Evolutionary conservation across 2,113 vertebrate species (phyloP), one percentile per base, ranked within the genome.

Genomic region (Toxotes chatareus): DNA sequence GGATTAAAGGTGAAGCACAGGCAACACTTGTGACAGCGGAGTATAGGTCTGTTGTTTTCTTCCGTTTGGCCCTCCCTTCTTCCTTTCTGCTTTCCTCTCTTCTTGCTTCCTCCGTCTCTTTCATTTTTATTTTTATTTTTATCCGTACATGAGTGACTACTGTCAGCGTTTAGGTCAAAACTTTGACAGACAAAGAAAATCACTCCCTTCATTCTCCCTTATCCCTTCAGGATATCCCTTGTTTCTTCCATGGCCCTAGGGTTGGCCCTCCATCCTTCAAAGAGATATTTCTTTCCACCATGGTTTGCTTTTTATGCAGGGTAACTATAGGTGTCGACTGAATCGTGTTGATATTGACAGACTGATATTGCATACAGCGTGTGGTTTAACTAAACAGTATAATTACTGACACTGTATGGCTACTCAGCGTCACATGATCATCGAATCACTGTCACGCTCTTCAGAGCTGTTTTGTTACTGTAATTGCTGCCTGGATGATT

Each of bases 401-500:
- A 87, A 85, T 80, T 80, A 76, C 61, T 82, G 75, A 71, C 72
- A 0, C 64, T 27, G 19, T 62, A 46, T 55, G 65, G 56, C 79
- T 49, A 23, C 56, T 88, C 63, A 4, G 57, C 83, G 80, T 42
- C 89, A 79, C 61, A 31, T 82, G 82, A 89, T 83, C 27, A 69
- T 67, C 7, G 14, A 79, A 91, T 91, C 82, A 69, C 76, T 86
- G 86, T 91, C 87, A 84, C 19, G 21, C 86, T 85, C 64, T 68
- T 64, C 63, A 78, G 61, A 73, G 84, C 86, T 75, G 82, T 86
- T 88, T 79, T 74, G 68, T 80, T 59, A 74, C 82, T 6, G 73
- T 91, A 90, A 92, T 89, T 88, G 83, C 80, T 44, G 80, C 78
- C 76, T 79, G 79, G 77, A 83, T 83, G 87, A 92, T 82, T 32